phyloP scores from a whole-genome alignment of 2,797 vertebrate species.

The Hyperoplus immaculatus region DNA sequence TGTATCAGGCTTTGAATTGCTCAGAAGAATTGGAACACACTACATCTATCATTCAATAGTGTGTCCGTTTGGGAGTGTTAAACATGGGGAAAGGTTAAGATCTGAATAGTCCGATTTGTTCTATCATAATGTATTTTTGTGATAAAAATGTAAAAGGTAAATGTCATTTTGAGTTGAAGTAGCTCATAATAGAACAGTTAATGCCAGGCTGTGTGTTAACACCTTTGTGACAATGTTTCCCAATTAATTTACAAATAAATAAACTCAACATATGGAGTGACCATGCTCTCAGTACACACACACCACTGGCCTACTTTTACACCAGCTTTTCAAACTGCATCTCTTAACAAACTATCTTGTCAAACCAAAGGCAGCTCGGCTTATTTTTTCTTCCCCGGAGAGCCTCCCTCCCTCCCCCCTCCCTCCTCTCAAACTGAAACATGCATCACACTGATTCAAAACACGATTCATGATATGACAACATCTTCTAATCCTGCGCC shows the following conservation, averaged over 20 bases:
- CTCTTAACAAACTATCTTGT: constrained; percentile 64
- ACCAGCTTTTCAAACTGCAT: constrained; percentile 63
- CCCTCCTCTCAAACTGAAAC: constrained; percentile 24
- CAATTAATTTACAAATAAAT: constrained; percentile 38
- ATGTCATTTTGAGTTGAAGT: constrained; percentile 6
- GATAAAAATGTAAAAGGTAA: background rate
- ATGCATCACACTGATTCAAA: constrained; percentile 48
- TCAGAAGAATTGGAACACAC: constrained; percentile 3
- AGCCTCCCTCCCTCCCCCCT: background rate
- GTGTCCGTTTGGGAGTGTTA: constrained; percentile 1
- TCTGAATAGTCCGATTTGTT: background rate
- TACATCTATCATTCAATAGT: constrained; percentile 11
- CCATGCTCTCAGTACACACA: constrained; percentile 31
- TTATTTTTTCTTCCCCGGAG: constrained; percentile 51
- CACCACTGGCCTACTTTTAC: constrained; percentile 63
- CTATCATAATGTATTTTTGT: background rate
- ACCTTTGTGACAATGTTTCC: constrained; percentile 14
- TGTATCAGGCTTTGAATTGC: constrained; percentile 25
- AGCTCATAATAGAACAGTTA: constrained; percentile 28
- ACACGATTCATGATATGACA: constrained; percentile 64
- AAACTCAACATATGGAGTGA: constrained; percentile 34
- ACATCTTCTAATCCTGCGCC: constrained; percentile 53
- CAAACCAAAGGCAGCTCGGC: constrained; percentile 55
- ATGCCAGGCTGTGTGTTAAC: constrained; percentile 19
- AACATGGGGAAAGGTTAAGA: background rate